Percentiles rank a stretch among this genome's conserved stretches.
phyloP scores from a whole-genome alignment of 2,888 invertebrate species.

The Gari tellinella region DNA sequence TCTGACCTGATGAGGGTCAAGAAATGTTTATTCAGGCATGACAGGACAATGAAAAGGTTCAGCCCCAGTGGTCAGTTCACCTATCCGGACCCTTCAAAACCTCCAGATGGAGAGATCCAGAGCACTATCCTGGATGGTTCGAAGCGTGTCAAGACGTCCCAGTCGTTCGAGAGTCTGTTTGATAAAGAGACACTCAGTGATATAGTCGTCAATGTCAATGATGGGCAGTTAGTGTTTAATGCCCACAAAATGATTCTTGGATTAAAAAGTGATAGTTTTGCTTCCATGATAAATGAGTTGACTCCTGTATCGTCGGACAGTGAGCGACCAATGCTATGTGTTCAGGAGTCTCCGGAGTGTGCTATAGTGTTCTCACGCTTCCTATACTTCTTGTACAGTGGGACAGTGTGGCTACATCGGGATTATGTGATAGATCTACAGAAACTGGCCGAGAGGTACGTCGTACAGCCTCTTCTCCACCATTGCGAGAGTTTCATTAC shows the following conservation, averaged over 20 bases:
- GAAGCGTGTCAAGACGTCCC: conserved; percentile 77
- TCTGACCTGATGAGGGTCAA: conserved; percentile 60
- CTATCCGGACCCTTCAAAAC: conserved; percentile 75
- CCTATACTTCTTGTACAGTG: conserved; percentile 82
- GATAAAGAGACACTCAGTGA: conserved; percentile 78
- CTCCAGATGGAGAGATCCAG: conserved; percentile 67
- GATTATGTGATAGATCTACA: conserved; percentile 81
- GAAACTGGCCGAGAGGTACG: conserved; percentile 80
- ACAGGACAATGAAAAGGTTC: conserved; percentile 74
- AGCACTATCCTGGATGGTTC: conserved; percentile 63
- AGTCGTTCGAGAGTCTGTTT: conserved; percentile 78
- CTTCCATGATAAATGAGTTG: conserved; percentile 71
- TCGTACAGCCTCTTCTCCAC: conserved; percentile 74
- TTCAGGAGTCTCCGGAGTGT: conserved; percentile 78
- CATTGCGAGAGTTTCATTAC: conserved; percentile 80
- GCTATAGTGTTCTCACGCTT: conserved; percentile 80
- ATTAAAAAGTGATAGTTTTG: conserved; percentile 76
- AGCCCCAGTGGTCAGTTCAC: conserved; percentile 66
- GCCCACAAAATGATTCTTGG: conserved; percentile 79
- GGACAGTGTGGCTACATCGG: conserved; percentile 80
- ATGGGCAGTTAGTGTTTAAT: conserved; percentile 74
- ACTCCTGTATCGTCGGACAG: conserved; percentile 46
- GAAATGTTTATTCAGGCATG: conserved; percentile 53
- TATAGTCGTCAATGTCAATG: conserved; percentile 73
- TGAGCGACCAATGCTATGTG: conserved; percentile 67